These are phyloP conservation scores for Coreoperca whiteheadi DNA, from an alignment of 2,113 vertebrate species.

Conservation along the genomic window DNA sequence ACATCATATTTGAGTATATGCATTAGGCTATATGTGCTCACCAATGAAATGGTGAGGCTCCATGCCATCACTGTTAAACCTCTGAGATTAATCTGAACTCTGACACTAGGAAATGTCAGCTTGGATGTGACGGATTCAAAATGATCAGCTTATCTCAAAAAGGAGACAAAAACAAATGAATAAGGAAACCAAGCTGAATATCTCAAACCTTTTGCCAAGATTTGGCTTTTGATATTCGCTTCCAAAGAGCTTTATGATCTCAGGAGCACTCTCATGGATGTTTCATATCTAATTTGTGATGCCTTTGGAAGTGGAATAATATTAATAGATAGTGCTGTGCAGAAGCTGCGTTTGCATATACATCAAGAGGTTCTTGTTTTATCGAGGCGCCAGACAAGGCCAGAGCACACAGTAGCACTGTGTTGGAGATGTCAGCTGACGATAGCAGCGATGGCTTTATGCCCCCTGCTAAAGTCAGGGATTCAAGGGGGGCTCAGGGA, in stretches of 20 bases:
- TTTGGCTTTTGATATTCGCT: conserved; percentile 22
- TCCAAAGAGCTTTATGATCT: conserved; percentile 15
- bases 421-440: conserved; percentile 49
- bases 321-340: conserved; percentile 29
- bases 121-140: conserved; percentile 36
- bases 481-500: conserved; percentile 59
- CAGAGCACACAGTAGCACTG: conserved; percentile 35
- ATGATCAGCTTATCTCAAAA: conserved; percentile 44
- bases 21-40: conserved; percentile 10
- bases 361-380: conserved; percentile 42
- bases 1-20: not conserved
- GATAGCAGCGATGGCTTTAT: conserved; percentile 56
- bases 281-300: conserved; percentile 38
- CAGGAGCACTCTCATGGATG: not conserved
- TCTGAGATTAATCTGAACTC: conserved; percentile 39
- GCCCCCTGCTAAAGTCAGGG: conserved; percentile 59
- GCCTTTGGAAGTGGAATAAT: conserved; percentile 28
- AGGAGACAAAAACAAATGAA: not conserved
- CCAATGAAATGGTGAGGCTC: conserved; percentile 31
- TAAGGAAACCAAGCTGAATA: conserved; percentile 5
- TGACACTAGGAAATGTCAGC: conserved; percentile 31
- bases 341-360: conserved; percentile 44
- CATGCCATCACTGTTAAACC: conserved; percentile 4
- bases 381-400: conserved; percentile 32
- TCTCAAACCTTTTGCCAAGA: conserved; percentile 13